A percentile compares a stretch with the other conserved stretches of the same genome.
Evolutionary conservation across 2,797 vertebrate genomes (phyloP).

Genomic region (Onychomys arenicola): DNA sequence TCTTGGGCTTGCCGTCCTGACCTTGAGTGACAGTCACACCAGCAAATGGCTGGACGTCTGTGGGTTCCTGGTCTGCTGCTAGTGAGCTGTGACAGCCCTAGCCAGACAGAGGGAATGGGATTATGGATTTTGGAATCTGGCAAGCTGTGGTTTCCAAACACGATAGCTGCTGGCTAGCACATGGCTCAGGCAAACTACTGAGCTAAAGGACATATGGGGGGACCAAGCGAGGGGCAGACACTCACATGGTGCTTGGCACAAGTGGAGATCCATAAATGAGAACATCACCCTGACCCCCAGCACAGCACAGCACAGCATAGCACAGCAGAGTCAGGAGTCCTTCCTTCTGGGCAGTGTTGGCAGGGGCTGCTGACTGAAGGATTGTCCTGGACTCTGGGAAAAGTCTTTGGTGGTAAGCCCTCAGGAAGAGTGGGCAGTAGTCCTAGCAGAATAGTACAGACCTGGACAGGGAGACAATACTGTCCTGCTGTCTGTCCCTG

Average conservation of each 20-base stretch:
- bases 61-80: neutral
- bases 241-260: neutral
- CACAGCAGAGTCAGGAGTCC: neutral
- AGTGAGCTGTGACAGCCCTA: neutral
- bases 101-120: neutral
- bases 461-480: neutral
- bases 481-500: neutral
- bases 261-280: neutral
- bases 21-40: neutral
- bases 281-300: accelerated
- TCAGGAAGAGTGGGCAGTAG: neutral
- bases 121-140: neutral
- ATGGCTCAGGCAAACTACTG: neutral
- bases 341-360: neutral
- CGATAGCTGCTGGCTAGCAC: neutral
- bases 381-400: neutral
- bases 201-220: neutral
- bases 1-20: neutral
- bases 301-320: accelerated
- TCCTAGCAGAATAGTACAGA: neutral
- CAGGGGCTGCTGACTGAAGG: neutral
- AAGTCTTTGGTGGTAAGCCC: neutral
- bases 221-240: no score
- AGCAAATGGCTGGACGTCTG: neutral
- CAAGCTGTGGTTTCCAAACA: neutral